Evolutionary conservation across 2,888 invertebrate species (phyloP).

Genomic region (Melinopterus prodromus): DNA sequence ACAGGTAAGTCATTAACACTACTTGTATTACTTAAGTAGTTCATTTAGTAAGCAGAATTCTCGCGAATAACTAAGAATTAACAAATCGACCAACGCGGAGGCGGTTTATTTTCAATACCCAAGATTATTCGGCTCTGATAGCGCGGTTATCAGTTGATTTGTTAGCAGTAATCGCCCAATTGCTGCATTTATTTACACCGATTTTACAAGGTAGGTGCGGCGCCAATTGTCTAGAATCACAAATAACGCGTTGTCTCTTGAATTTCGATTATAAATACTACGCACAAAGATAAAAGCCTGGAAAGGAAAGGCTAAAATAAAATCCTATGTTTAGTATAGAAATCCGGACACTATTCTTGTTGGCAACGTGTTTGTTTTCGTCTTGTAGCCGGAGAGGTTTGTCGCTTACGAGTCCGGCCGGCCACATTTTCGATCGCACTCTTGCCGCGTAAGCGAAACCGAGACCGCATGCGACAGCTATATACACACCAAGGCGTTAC

Average conservation of each 20-base stretch:
- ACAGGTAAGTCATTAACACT: background rate
- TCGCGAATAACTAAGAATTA: background rate
- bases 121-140: background rate
- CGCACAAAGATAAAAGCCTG: background rate
- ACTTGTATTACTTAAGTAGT: background rate
- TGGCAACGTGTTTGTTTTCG: slow-evolving; percentile 25
- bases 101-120: background rate
- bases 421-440: slow-evolving; percentile 18
- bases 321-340: slow-evolving; percentile 12
- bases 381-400: slow-evolving; percentile 29
- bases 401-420: slow-evolving; percentile 26
- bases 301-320: slow-evolving; percentile 17
- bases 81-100: background rate
- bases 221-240: background rate
- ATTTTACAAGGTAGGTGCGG: background rate
- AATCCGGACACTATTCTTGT: slow-evolving; percentile 23
- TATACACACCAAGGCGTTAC: slow-evolving; percentile 37
- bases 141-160: background rate
- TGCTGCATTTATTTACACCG: background rate
- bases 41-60: background rate
- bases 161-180: background rate
- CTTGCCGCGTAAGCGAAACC: background rate
- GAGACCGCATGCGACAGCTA: background rate
- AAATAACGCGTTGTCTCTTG: background rate
- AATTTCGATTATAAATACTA: background rate